Evolutionary conservation across 1,140 invertebrate genomes (phyloP), one percentile per base, ranked within the genome.

Genomic region (Saccostrea cuccullata): DNA sequence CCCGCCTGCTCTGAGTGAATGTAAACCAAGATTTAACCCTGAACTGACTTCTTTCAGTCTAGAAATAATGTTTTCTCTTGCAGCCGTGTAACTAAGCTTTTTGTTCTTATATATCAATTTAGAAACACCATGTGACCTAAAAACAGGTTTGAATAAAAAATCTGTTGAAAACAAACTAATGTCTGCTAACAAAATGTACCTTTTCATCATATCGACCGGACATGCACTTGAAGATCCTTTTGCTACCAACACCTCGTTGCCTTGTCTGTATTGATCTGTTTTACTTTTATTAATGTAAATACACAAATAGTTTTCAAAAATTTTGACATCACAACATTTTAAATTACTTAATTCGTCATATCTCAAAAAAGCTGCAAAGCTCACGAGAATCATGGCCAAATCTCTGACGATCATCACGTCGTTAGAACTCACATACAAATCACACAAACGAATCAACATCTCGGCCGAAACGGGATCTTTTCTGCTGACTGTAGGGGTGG

Each of bases 71-170:
- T 17, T 40, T 55, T 83, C 88, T 30, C 40, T 86, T 86, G 77
- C 58, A n/a, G 56, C 26, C 20, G 88, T 86, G 55, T 86, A 89
- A 82, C 88, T 86, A 12, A 87, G 23, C n/a, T n/a, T n/a, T n/a
- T n/a, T n/a, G n/a, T n/a, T n/a, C n/a, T n/a, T n/a, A n/a, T n/a
- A n/a, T n/a, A n/a, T n/a, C n/a, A n/a, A n/a, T n/a, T n/a, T n/a
- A n/a, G n/a, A n/a, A n/a, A n/a, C n/a, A n/a, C n/a, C 23, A 4
- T 85, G 47, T 23, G 88, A 91, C 30, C 87, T 88, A 82, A 73
- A 88, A 86, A 85, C 73, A 17, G 91, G 89, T 26, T 70, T 89
- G 87, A 89, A 90, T 47, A 91, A 89, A 88, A 83, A 91, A 85
- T 86, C 9, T 8, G 86, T 64, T 23, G 70, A 82, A 26, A 23